Evolutionary conservation across 2,113 vertebrate genomes (phyloP).

Genomic region (Amphiprion percula): DNA sequence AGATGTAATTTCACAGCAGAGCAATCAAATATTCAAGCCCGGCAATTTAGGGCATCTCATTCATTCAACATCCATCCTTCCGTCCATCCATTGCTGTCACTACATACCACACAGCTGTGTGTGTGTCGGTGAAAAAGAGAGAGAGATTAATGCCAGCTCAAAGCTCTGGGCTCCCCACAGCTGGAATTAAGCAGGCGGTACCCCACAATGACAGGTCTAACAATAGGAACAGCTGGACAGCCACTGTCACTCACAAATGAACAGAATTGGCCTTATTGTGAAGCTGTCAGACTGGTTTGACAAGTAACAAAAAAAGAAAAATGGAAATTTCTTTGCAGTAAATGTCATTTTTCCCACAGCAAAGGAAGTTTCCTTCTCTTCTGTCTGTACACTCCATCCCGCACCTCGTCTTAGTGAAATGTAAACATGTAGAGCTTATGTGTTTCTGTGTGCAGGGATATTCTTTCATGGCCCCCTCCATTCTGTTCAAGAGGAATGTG

Average conservation of each 20-base stretch:
- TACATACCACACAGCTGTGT: conserved; percentile 81
- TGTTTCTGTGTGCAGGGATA: conserved; percentile 87
- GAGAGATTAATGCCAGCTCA: conserved; percentile 66
- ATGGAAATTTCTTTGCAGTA: conserved; percentile 1
- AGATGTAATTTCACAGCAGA: conserved; percentile 86
- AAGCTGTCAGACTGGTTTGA: conserved; percentile 36
- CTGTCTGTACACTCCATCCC: neutral
- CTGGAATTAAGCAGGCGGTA: conserved; percentile 70
- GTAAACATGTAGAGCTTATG: conserved; percentile 48
- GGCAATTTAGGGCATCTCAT: conserved; percentile 86
- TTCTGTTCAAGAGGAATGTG: conserved; percentile 96
- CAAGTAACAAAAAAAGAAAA: conserved; percentile 2
- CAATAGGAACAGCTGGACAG: conserved; percentile 83
- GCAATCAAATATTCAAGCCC: conserved; percentile 87
- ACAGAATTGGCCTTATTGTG: conserved; percentile 48
- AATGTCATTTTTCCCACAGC: conserved; percentile 3
- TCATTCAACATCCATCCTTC: conserved; percentile 85
- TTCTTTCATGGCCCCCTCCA: conserved; percentile 97
- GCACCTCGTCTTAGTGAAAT: conserved; percentile 9
- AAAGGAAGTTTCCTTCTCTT: conserved; percentile 10
- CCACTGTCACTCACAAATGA: conserved; percentile 64
- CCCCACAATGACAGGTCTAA: conserved; percentile 66
- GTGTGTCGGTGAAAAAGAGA: conserved; percentile 39
- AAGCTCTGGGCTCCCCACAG: conserved; percentile 74
- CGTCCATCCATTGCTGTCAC: conserved; percentile 81